phyloP scores from a whole-genome alignment of 2,113 vertebrate genomes.

The Puntigrus tetrazona region DNA sequence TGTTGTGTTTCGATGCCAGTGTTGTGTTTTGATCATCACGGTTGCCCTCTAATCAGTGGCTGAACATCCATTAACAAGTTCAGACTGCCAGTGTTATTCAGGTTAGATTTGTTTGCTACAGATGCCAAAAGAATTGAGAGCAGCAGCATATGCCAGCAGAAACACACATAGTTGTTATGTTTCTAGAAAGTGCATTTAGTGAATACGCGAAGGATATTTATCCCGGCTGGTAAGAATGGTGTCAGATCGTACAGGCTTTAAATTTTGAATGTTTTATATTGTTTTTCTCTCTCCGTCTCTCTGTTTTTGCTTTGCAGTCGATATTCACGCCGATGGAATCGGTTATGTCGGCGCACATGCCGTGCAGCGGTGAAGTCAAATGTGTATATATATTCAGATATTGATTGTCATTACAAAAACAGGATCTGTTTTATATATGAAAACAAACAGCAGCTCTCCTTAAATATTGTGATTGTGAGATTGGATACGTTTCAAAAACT shows the following conservation, averaged over 20 bases:
- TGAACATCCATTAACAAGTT: constrained; percentile 6
- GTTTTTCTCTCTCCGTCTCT: neutral
- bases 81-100: constrained; percentile 7
- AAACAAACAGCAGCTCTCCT: neutral
- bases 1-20: constrained; percentile 41
- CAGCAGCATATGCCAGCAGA: neutral
- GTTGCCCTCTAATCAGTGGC: constrained; percentile 17
- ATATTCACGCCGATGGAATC: constrained; percentile 96
- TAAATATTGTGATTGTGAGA: neutral
- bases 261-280: neutral
- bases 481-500: neutral
- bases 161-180: neutral
- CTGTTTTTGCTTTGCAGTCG: constrained; percentile 75
- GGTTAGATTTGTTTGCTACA: neutral
- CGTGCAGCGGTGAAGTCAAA: constrained; percentile 89
- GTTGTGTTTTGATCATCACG: constrained; percentile 43
- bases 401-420: no score
- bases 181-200: neutral
- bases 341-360: constrained; percentile 89
- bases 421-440: neutral
- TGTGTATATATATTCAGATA: constrained; percentile 65
- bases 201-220: neutral
- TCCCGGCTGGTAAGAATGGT: neutral
- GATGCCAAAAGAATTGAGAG: neutral
- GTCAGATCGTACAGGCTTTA: neutral